These are phyloP conservation scores for Diprion similis DNA, from an alignment of 1,140 invertebrate species.

Conservation along the genomic window DNA sequence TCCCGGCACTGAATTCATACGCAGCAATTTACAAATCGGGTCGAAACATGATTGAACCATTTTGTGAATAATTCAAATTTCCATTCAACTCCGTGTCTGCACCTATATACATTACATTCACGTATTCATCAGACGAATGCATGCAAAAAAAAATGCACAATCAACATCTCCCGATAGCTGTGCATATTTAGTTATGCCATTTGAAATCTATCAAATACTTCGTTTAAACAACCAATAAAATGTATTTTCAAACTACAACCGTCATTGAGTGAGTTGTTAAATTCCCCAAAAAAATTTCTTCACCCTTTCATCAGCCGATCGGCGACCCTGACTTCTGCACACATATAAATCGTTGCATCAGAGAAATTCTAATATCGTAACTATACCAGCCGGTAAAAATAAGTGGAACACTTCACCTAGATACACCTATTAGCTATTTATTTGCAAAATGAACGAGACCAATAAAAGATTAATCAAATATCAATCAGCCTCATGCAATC, in stretches of 20 bases:
- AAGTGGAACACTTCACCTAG: constrained; percentile 5
- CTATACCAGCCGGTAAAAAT: neutral
- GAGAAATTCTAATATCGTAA: neutral
- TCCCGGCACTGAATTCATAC: neutral
- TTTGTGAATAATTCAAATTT: neutral
- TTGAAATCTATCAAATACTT: neutral
- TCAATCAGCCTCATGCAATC: neutral
- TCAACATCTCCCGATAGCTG: too few species aligned
- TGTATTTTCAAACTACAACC: neutral
- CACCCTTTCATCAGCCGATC: neutral
- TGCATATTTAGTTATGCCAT: too few species aligned
- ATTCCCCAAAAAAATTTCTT: neutral
- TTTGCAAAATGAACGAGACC: neutral
- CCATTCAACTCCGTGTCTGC: neutral
- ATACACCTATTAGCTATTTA: neutral
- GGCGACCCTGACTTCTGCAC: neutral
- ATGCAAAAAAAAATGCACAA: neutral
- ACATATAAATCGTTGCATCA: neutral
- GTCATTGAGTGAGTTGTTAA: neutral
- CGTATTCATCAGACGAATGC: neutral
- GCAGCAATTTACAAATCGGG: neutral
- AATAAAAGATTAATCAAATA: neutral
- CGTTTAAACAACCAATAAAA: neutral
- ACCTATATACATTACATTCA: too few species aligned
- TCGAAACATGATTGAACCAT: neutral